phyloP scores from a whole-genome alignment of 2,888 invertebrate genomes.

The Tricholauxania praeusta region DNA sequence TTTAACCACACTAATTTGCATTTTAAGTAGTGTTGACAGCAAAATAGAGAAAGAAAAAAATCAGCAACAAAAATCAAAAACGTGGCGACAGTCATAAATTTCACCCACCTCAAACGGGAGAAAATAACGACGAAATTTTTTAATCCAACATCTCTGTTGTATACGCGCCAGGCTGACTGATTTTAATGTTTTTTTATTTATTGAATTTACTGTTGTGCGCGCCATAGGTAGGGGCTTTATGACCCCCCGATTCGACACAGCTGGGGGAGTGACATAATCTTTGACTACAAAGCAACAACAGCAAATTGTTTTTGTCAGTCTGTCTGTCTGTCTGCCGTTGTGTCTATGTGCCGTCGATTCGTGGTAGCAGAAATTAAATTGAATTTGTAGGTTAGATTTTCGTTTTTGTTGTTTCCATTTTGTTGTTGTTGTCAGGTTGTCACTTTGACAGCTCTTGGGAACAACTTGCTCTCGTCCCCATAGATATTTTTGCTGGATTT shows the following conservation, averaged over 20 bases:
- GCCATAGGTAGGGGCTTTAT: not conserved
- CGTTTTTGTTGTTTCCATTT: no score
- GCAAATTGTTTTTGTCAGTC: not conserved
- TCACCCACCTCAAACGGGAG: not conserved
- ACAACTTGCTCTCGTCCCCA: not conserved
- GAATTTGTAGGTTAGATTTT: not conserved
- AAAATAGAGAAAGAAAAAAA: not conserved
- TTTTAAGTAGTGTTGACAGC: constrained; percentile 8
- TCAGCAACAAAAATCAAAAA: not conserved
- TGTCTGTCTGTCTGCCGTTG: constrained; percentile 3
- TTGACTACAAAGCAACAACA: not conserved
- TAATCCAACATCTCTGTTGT: not conserved
- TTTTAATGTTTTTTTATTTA: constrained; percentile 11
- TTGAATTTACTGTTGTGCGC: not conserved
- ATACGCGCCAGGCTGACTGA: not conserved
- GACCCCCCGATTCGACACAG: not conserved
- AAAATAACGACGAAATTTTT: not conserved
- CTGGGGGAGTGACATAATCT: not conserved
- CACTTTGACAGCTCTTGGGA: not conserved
- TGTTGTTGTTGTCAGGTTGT: not conserved
- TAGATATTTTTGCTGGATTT: no score
- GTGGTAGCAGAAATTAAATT: not conserved
- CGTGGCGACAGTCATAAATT: constrained; percentile 18
- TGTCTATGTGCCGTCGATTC: no score
- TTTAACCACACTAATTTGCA: constrained; percentile 23